A percentile compares a stretch with the other conserved stretches of the same genome.
phyloP scores from a whole-genome alignment of 1,140 invertebrate species.

The Tribolium madens region DNA sequence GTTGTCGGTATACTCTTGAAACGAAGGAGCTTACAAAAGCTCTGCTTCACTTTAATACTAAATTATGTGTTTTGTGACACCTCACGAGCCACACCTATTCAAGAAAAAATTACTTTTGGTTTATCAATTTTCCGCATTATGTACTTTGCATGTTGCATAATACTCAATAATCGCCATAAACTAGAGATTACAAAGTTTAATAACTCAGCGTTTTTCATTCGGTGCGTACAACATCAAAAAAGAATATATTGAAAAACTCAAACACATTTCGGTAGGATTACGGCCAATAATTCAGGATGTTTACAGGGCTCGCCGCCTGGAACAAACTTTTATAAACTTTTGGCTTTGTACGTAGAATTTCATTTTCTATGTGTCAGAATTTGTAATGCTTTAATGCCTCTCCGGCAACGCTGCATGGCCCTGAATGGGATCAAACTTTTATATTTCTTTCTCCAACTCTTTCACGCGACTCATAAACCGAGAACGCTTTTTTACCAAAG shows the following conservation, averaged over 20 bases:
- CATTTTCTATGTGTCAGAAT: constrained; percentile 51
- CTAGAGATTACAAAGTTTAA: constrained; percentile 43
- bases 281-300: constrained; percentile 50
- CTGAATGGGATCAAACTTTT: constrained; percentile 34
- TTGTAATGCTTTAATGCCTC: constrained; percentile 50
- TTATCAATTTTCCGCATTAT: constrained; percentile 42
- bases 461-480: neutral
- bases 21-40: neutral
- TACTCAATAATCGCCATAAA: constrained; percentile 41
- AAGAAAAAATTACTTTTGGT: constrained; percentile 11
- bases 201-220: constrained; percentile 38
- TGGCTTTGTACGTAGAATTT: constrained; percentile 47
- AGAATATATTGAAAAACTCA: constrained; percentile 51
- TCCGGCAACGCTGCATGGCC: constrained; percentile 41
- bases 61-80: constrained; percentile 12
- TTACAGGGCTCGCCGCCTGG: constrained; percentile 39
- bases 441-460: constrained; percentile 18
- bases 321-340: constrained; percentile 47
- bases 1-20: neutral
- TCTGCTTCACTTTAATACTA: neutral
- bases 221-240: constrained; percentile 14
- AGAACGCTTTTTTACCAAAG: neutral
- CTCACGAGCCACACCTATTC: neutral
- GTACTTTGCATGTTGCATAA: constrained; percentile 34
- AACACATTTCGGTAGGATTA: constrained; percentile 48